phyloP scores from a whole-genome alignment of 2,888 invertebrate genomes.

The Macrophya annulata region DNA sequence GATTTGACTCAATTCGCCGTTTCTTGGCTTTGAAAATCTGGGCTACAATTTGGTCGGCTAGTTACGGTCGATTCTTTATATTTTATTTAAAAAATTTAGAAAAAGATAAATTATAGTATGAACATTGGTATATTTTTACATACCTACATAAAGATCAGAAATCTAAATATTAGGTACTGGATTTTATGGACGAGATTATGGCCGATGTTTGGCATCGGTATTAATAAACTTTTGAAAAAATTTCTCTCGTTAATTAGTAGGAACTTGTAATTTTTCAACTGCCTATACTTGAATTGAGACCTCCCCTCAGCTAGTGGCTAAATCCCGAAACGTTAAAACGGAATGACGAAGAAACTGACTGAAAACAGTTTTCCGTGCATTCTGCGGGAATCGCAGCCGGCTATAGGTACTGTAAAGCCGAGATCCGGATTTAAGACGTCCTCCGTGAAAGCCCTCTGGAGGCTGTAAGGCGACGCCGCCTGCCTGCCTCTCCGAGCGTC shows the following conservation, averaged over 20 bases:
- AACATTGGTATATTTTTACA: too few species aligned
- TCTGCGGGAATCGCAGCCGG: conserved; percentile 41
- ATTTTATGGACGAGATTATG: too few species aligned
- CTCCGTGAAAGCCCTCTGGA: conserved; percentile 78
- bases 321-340: conserved; percentile 25
- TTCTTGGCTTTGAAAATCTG: conserved; percentile 16
- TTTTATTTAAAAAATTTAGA: too few species aligned
- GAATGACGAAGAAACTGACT: conserved; percentile 46
- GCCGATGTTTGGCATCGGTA: neutral
- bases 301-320: neutral
- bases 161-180: too few species aligned
- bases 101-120: too few species aligned
- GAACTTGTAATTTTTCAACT: conserved; percentile 55
- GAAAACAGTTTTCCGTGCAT: conserved; percentile 56
- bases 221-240: neutral
- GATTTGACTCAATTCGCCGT: neutral
- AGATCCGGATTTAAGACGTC: conserved; percentile 79
- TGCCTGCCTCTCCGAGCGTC: conserved; percentile 61
- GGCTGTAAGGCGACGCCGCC: conserved; percentile 68
- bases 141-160: too few species aligned
- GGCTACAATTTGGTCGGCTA: neutral
- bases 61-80: neutral
- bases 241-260: conserved; percentile 31
- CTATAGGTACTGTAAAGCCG: conserved; percentile 62
- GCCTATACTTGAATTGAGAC: conserved; percentile 35